Base-by-base conservation (phyloP, 2,888 invertebrate genomes). In the Euphydryas editha region DNA sequence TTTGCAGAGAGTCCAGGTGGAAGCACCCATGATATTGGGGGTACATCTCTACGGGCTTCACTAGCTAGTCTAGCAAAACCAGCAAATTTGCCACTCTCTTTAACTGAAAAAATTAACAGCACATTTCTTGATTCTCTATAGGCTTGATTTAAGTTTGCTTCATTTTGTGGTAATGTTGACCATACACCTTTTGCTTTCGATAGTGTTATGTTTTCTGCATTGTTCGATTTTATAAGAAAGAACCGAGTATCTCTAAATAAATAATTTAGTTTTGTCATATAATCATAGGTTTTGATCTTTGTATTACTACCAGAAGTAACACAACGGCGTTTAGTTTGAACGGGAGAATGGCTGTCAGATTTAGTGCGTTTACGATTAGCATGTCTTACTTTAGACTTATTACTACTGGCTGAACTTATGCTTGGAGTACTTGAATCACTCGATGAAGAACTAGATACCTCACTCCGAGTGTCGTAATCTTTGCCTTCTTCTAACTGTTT, bases 91-190 rank as follows among this genome's bases (percentile, higher is more conserved):
- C 99, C 99, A 92, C 99, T 99, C 92, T 99, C 99, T 86, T 99
- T 99, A 0, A 99, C 99, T 63, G 99, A 99, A 93, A 98, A 99
- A 81, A 99, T 96, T 61, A 99, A 93, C 71, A 99, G 93, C 8
- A 99, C 99, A 92, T 99, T 99, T 79, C 98, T 95, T 37, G 97
- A 96, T 84, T 98, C 98, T 84, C 96, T 95, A 79, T 96, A 98
- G 0, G 99, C 99, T 90, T 98, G 97, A 90, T 99, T 99, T 60
- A 99, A 94, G 88, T 98, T 98, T 1, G 97, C 96, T 93, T 99
- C 99, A 88, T 99, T 99, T 85, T 98, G 98, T 3, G 99, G 99
- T 66, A 99, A 94, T 3, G 99, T 99, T 3, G 99, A 99, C 99
- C 99, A 99, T 5, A 99, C 99, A 70, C 97, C 98, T 93, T 97